Percentiles rank a stretch among this genome's conserved stretches.
phyloP scores from a whole-genome alignment of 2,888 invertebrate species.

The Chesias legatella region DNA sequence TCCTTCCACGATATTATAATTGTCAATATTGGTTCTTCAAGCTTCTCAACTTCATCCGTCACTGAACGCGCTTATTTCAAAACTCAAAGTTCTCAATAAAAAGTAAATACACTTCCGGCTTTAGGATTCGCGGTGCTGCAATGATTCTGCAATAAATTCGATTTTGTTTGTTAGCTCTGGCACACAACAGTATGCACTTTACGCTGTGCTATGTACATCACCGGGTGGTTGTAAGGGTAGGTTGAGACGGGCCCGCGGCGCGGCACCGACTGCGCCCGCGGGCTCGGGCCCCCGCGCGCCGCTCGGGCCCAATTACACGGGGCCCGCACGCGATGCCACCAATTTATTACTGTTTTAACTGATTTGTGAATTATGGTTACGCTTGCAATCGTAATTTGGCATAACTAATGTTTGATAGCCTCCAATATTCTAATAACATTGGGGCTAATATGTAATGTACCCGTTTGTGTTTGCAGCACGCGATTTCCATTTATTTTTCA shows the following conservation, averaged over 20 bases:
- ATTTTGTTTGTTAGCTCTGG: too few relatives aligned
- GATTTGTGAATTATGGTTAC: slow-evolving; percentile 28
- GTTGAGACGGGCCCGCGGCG: slow-evolving; percentile 13
- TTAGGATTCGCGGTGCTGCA: background rate
- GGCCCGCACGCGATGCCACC: slow-evolving; percentile 27
- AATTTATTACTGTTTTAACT: slow-evolving; percentile 34
- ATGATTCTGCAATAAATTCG: too few relatives aligned
- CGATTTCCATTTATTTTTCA: too few relatives aligned
- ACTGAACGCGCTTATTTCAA: background rate
- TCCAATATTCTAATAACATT: slow-evolving; percentile 1
- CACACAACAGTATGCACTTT: background rate
- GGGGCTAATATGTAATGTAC: slow-evolving; percentile 1
- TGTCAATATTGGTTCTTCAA: slow-evolving; percentile 19
- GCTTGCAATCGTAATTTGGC: slow-evolving; percentile 21
- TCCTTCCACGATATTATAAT: slow-evolving; percentile 17
- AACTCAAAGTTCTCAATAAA: too few relatives aligned
- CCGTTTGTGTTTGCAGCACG: too few relatives aligned
- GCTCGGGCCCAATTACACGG: background rate
- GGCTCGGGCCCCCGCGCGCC: slow-evolving; percentile 12
- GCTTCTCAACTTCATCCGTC: slow-evolving; percentile 1
- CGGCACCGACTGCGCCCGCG: slow-evolving; percentile 12
- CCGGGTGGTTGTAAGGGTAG: slow-evolving; percentile 7
- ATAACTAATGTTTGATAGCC: slow-evolving; percentile 23
- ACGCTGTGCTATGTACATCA: background rate
- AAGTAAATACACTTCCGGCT: too few relatives aligned